Percentiles rank a stretch among this genome's conserved stretches.
These are phyloP conservation scores for Vicugna pacos DNA, from an alignment of 2,113 vertebrate genomes.

Conservation along the genomic window DNA sequence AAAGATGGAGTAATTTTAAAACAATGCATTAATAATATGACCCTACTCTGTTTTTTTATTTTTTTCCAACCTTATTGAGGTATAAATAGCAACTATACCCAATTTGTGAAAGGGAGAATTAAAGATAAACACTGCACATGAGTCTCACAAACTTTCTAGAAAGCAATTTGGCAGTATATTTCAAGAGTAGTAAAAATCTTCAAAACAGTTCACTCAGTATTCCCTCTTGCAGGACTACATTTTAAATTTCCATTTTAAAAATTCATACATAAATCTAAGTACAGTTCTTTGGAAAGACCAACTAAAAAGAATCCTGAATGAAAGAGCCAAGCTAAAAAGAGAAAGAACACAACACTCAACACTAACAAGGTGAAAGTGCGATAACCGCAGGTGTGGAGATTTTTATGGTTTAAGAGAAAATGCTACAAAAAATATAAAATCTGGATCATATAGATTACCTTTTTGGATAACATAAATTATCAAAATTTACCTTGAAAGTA, in stretches of 20 bases:
- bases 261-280: background rate
- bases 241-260: background rate
- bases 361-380: background rate
- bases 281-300: background rate
- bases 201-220: background rate
- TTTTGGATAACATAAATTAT: background rate
- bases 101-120: background rate
- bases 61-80: background rate
- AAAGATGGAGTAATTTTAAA: background rate
- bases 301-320: background rate
- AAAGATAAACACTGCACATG: background rate
- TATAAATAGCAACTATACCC: background rate
- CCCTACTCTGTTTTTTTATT: background rate
- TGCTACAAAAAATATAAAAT: background rate
- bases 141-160: background rate
- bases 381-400: background rate
- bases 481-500: background rate
- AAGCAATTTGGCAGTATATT: background rate
- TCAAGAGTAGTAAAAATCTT: constrained; percentile 37
- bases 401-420: background rate
- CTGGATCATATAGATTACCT: background rate
- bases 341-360: background rate
- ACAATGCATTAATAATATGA: background rate
- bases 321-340: background rate
- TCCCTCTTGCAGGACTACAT: background rate